Percentiles rank a stretch among this genome's conserved stretches.
These are phyloP conservation scores for Clamator glandarius DNA, from an alignment of 2,797 vertebrate genomes.

Conservation along the genomic window DNA sequence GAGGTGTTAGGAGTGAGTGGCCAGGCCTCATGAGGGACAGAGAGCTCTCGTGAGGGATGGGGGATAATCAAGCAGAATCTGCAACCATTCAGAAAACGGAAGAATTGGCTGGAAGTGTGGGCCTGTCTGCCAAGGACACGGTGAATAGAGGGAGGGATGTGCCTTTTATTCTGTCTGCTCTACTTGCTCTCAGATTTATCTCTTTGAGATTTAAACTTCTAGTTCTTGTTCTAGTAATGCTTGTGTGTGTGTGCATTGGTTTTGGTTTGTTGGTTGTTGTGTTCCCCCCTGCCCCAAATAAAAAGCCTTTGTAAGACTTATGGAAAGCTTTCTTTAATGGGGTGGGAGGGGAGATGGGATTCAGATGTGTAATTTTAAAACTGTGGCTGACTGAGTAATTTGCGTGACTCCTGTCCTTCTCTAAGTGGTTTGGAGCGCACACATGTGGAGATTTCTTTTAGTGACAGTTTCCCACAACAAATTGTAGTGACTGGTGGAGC, in stretches of 20 bases:
- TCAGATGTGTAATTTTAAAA: neutral
- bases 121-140: conserved; percentile 51
- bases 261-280: neutral
- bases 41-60: neutral
- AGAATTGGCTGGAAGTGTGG: neutral
- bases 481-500: neutral
- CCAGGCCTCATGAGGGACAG: neutral
- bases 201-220: neutral
- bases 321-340: neutral
- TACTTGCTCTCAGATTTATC: conserved; percentile 42
- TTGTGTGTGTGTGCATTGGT: neutral
- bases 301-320: neutral
- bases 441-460: neutral
- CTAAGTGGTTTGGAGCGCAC: neutral
- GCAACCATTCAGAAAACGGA: neutral
- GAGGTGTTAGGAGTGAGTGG: neutral
- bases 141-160: conserved; percentile 36
- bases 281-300: accelerated
- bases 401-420: neutral
- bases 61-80: neutral
- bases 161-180: conserved; percentile 38
- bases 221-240: neutral
- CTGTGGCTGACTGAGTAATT: neutral
- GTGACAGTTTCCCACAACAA: neutral
- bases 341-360: neutral